Evolutionary conservation across 2,113 vertebrate genomes (phyloP).

Genomic region (Onychorhynchus coronatus): DNA sequence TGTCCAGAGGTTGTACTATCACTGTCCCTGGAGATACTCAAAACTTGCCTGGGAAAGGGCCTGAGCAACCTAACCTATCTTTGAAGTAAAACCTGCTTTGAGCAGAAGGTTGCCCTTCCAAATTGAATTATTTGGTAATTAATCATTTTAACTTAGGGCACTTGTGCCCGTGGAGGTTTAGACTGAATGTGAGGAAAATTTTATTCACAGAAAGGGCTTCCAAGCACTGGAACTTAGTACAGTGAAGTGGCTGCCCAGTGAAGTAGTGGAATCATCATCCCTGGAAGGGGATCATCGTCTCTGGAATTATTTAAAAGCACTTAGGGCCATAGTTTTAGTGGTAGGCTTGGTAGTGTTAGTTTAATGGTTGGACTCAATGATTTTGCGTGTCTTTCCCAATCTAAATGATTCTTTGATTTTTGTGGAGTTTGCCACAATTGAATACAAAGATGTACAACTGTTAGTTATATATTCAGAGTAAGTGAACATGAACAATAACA

Average conservation of each 20-base stretch:
- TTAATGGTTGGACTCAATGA: background rate
- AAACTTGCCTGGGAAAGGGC: background rate
- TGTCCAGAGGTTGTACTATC: background rate
- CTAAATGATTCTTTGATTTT: background rate
- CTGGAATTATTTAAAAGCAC: background rate
- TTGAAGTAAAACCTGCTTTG: background rate
- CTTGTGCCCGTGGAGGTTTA: background rate
- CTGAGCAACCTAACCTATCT: background rate
- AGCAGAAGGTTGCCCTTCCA: background rate
- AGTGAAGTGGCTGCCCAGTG: background rate
- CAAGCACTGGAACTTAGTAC: background rate
- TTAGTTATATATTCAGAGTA: background rate
- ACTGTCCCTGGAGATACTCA: background rate
- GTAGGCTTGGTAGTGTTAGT: background rate
- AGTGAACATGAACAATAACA: background rate
- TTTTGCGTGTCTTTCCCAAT: background rate
- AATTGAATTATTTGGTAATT: background rate
- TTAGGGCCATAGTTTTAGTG: background rate
- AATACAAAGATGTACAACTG: background rate
- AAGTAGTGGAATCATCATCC: background rate
- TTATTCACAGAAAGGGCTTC: background rate
- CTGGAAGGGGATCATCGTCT: background rate
- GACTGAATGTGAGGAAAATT: background rate
- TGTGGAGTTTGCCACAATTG: background rate
- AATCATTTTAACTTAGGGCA: background rate